Evolutionary conservation across 2,113 vertebrate species (phyloP).

Genomic region (Sapajus apella): DNA sequence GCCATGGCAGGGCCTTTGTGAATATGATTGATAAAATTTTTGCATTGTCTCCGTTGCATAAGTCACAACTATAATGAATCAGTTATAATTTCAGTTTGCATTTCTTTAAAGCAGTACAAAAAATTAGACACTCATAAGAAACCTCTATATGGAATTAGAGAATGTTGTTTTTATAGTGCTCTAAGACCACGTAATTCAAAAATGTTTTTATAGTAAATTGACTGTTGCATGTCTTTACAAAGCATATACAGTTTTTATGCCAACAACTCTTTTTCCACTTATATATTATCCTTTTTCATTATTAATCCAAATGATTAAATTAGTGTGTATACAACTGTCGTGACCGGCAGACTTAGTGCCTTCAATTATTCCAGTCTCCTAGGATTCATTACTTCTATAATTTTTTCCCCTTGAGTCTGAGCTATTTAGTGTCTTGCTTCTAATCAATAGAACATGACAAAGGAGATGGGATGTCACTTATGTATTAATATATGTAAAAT

Average conservation of each 20-base stretch:
- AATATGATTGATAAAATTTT: background rate
- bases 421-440: background rate
- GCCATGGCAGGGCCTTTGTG: background rate
- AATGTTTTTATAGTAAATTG: conserved; percentile 10
- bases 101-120: background rate
- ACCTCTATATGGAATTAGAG: background rate
- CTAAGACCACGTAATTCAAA: background rate
- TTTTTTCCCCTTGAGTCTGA: background rate
- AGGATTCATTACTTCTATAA: background rate
- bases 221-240: background rate
- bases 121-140: conserved; percentile 3
- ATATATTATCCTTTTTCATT: background rate
- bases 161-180: background rate
- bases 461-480: background rate
- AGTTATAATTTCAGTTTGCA: background rate
- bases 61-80: background rate
- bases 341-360: background rate
- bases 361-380: background rate
- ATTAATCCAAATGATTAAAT: background rate
- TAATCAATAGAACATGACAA: background rate
- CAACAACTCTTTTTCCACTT: background rate
- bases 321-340: background rate
- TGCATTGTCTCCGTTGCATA: background rate
- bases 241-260: background rate
- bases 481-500: background rate